phyloP scores from a whole-genome alignment of 2,888 invertebrate genomes.

The Erebia aethiops region DNA sequence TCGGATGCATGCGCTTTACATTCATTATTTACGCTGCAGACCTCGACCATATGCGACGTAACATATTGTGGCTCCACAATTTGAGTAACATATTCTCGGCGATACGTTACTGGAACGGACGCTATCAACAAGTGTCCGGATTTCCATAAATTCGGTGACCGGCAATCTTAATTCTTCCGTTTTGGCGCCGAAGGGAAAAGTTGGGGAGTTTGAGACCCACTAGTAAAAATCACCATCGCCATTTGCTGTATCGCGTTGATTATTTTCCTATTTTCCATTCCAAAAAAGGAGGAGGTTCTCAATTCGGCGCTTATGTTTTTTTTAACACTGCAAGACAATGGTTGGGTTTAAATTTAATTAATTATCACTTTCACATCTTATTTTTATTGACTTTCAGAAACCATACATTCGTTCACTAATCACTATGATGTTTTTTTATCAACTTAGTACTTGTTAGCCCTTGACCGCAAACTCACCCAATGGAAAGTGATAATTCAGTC shows the following conservation, averaged over 20 bases:
- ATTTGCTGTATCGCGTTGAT: neutral
- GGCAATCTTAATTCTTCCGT: conserved; percentile 38
- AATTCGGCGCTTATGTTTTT: no score
- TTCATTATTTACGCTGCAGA: conserved; percentile 16
- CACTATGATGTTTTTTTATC: no score
- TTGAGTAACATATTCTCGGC: conserved; percentile 34
- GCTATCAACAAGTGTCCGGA: conserved; percentile 78
- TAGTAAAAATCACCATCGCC: conserved; percentile 19
- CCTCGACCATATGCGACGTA: conserved; percentile 14
- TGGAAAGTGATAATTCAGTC: no score
- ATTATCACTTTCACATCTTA: no score
- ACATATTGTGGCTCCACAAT: conserved; percentile 32
- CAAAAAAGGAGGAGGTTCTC: no score
- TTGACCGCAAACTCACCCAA: no score
- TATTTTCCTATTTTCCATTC: no score
- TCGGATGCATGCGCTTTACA: conserved; percentile 14
- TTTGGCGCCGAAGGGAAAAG: conserved; percentile 35
- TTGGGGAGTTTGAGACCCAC: conserved; percentile 30
- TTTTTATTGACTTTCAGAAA: no score
- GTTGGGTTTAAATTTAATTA: neutral
- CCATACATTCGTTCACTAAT: no score
- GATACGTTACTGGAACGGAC: conserved; percentile 42
- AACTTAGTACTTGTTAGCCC: no score
- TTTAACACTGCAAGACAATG: no score
- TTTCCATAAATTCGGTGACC: conserved; percentile 57